These are phyloP conservation scores for Kryptolebias marmoratus DNA, from an alignment of 2,113 vertebrate genomes.

Conservation along the genomic window DNA sequence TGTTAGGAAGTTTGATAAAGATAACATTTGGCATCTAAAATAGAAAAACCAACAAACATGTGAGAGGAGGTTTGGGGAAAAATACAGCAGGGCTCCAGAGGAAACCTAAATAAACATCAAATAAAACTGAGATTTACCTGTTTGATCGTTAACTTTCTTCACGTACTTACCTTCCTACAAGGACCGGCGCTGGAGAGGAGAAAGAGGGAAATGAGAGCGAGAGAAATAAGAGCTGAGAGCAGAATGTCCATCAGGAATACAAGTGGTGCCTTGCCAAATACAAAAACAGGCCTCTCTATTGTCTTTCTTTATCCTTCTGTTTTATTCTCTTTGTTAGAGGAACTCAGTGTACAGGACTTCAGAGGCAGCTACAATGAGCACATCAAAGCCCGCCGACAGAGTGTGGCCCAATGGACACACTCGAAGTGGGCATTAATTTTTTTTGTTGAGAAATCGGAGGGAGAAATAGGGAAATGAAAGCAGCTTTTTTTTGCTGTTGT, in stretches of 20 bases:
- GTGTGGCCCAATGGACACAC: slow-evolving; percentile 77
- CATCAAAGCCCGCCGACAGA: slow-evolving; percentile 77
- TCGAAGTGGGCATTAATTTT: slow-evolving; percentile 75
- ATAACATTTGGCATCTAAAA: slow-evolving; percentile 41
- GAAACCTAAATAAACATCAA: slow-evolving; percentile 73
- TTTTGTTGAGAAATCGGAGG: slow-evolving; percentile 71
- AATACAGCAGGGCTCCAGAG: slow-evolving; percentile 50
- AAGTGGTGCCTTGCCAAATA: slow-evolving; percentile 74
- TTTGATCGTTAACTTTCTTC: slow-evolving; percentile 73
- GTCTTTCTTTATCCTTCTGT: slow-evolving; percentile 74
- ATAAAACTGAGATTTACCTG: slow-evolving; percentile 70
- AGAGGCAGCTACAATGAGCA: slow-evolving; percentile 75
- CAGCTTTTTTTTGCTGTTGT: slow-evolving; percentile 55
- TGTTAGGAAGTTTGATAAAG: slow-evolving; percentile 31
- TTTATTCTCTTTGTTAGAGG: slow-evolving; percentile 79
- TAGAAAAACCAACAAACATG: slow-evolving; percentile 43
- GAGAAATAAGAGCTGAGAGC: slow-evolving; percentile 69
- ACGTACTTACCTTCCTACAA: slow-evolving; percentile 53
- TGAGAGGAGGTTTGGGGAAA: slow-evolving; percentile 39
- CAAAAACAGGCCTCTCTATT: slow-evolving; percentile 72
- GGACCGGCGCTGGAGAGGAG: slow-evolving; percentile 37
- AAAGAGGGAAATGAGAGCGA: slow-evolving; percentile 44
- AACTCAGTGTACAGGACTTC: slow-evolving; percentile 73
- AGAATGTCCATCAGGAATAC: slow-evolving; percentile 75
- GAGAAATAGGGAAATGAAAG: slow-evolving; percentile 65